These are phyloP conservation scores for Volucella zonaria DNA, from an alignment of 2,888 invertebrate genomes.

Conservation along the genomic window DNA sequence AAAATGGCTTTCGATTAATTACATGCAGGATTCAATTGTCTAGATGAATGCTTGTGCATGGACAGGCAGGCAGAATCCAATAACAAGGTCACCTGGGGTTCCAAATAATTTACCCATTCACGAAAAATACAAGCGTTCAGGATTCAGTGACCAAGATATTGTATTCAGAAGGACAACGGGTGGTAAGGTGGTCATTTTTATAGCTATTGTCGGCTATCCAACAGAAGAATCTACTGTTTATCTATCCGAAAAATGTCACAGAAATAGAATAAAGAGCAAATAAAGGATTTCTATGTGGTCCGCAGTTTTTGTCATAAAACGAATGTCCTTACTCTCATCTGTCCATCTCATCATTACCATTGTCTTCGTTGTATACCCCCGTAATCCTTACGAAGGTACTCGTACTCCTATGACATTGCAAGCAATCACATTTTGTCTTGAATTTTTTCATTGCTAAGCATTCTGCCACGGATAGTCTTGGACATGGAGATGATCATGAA, in stretches of 20 bases:
- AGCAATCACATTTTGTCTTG: conserved; percentile 6
- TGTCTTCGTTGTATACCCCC: background rate
- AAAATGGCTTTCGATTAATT: conserved; percentile 59
- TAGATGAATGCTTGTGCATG: background rate
- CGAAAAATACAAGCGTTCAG: conserved; percentile 22
- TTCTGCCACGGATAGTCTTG: conserved; percentile 4
- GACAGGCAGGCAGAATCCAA: background rate
- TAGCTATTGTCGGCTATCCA: background rate
- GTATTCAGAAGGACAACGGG: background rate
- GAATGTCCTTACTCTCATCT: conserved; percentile 32
- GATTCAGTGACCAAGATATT: background rate
- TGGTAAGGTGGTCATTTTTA: background rate
- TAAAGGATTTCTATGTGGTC: conserved; percentile 49
- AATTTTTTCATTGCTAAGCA: conserved; percentile 16
- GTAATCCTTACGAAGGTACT: background rate
- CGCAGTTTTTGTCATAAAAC: conserved; percentile 57
- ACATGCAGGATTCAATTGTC: conserved; percentile 23
- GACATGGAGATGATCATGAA: background rate
- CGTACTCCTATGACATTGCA: conserved; percentile 1
- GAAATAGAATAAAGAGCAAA: background rate
- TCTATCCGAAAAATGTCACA: conserved; percentile 14
- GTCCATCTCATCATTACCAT: background rate
- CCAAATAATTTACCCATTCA: conserved; percentile 28
- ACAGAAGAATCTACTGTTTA: background rate
- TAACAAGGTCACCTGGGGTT: conserved; percentile 26